Evolutionary conservation across 2,888 invertebrate genomes (phyloP), one percentile per base, ranked within the genome.

Genomic region (Stenotaenia linearis): DNA sequence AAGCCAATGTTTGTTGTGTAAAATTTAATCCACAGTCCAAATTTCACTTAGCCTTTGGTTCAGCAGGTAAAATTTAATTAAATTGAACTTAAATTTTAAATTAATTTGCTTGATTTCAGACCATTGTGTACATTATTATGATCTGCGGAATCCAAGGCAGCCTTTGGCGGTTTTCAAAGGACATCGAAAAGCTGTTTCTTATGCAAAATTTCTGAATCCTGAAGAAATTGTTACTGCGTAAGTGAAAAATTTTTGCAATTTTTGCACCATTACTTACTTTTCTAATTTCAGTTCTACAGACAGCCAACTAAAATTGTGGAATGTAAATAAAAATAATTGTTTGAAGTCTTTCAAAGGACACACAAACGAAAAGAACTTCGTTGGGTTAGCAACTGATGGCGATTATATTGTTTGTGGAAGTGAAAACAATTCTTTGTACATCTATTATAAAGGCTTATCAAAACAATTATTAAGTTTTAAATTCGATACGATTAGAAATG

Each of bases 81-180:
- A 56, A 12, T 76, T 78, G 77, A 18, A 32, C 12, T 76, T 77
- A 7, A 37, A 5, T 45, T 25, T 76, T 76, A n/a, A 15, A 21
- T 23, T 21, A 3, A 7, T 32, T 76, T 32, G 15, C 35, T 37
- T 32, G 30, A 37, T 76, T 78, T 50, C 84, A 88, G 97, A 97
- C 88, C 97, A 97, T 87, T 95, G 95, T 88, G 96, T 97, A 78
- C 96, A 97, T 87, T 96, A 97, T 86, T 97, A 96, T 87, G 97
- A 97, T 88, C 89, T 97, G 82, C 89, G 97, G 45, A 92, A 94
- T 83, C 91, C 93, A 84, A 91, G 92, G 80, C 91, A 92, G 82
- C 92, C 96, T 0, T 88, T 96, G 21, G 91, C 91, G 80, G 90
- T 96, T 12, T 94, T 97, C 85, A 91, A 92, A 83, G 96, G 96